phyloP scores from a whole-genome alignment of 2,888 invertebrate genomes.

The Epinotia nisella region DNA sequence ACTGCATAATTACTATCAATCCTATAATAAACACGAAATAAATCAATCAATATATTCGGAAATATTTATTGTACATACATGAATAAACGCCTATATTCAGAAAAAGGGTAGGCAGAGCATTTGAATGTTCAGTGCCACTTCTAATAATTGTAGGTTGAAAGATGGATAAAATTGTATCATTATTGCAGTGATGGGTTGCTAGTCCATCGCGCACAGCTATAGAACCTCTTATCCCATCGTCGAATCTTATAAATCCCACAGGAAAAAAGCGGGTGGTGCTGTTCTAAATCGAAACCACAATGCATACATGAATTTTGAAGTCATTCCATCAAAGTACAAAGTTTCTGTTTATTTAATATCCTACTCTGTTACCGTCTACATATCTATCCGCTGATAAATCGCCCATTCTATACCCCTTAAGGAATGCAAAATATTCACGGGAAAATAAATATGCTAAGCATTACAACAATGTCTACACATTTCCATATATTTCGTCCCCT shows the following conservation, averaged over 20 bases:
- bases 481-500: slow-evolving; percentile 37
- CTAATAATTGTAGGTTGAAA: background rate
- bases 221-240: background rate
- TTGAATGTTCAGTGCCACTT: too few species aligned
- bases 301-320: too few species aligned
- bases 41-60: too few species aligned
- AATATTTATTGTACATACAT: too few species aligned
- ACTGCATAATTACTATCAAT: background rate
- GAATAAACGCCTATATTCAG: too few species aligned
- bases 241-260: background rate
- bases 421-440: background rate
- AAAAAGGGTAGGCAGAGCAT: too few species aligned
- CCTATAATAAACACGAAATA: too few species aligned
- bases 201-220: background rate
- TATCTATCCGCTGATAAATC: slow-evolving; percentile 6
- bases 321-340: background rate
- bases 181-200: background rate
- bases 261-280: background rate
- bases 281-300: too few species aligned
- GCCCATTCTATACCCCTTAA: slow-evolving; percentile 4
- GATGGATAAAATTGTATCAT: background rate
- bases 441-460: slow-evolving; percentile 28
- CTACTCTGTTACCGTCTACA: background rate
- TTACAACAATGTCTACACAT: slow-evolving; percentile 26
- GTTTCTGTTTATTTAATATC: background rate